These are phyloP conservation scores for Agrilus cyanescens DNA, from an alignment of 2,888 invertebrate genomes.

Conservation along the genomic window DNA sequence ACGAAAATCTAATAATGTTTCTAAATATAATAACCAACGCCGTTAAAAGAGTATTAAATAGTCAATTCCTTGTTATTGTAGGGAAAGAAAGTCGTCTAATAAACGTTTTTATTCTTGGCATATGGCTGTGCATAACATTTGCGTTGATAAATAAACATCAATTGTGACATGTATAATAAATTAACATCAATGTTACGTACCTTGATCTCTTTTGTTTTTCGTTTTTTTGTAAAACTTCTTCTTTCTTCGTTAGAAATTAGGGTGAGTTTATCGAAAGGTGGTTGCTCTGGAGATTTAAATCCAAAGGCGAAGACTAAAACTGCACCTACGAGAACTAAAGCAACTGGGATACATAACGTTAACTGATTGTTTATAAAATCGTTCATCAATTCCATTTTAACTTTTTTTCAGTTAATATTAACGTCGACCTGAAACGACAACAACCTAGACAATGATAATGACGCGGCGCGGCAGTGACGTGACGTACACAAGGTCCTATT, in stretches of 20 bases:
- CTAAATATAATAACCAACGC: not conserved
- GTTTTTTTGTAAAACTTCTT: conserved; percentile 55
- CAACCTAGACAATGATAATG: conserved; percentile 39
- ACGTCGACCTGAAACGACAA: conserved; percentile 14
- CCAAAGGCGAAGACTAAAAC: conserved; percentile 67
- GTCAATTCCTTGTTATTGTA: too few relatives aligned
- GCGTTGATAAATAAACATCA: too few relatives aligned
- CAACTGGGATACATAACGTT: conserved; percentile 44
- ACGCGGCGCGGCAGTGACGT: conserved; percentile 61
- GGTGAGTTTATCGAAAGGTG: conserved; percentile 63
- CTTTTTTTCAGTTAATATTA: conserved; percentile 15
- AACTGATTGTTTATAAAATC: conserved; percentile 47
- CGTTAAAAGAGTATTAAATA: not conserved
- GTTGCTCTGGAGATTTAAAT: conserved; percentile 68
- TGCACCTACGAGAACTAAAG: conserved; percentile 56
- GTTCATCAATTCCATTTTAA: conserved; percentile 46
- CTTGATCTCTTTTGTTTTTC: conserved; percentile 54
- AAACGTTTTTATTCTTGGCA: too few relatives aligned
- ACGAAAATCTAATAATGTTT: not conserved
- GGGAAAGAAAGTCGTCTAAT: too few relatives aligned
- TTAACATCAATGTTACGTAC: conserved; percentile 6
- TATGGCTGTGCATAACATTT: too few relatives aligned
- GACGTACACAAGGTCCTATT: conserved; percentile 43
- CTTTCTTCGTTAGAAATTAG: conserved; percentile 48
- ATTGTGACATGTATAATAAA: conserved; percentile 17